These are phyloP conservation scores for Drymodes brunneopygia DNA, from an alignment of 2,113 vertebrate species.

Conservation along the genomic window DNA sequence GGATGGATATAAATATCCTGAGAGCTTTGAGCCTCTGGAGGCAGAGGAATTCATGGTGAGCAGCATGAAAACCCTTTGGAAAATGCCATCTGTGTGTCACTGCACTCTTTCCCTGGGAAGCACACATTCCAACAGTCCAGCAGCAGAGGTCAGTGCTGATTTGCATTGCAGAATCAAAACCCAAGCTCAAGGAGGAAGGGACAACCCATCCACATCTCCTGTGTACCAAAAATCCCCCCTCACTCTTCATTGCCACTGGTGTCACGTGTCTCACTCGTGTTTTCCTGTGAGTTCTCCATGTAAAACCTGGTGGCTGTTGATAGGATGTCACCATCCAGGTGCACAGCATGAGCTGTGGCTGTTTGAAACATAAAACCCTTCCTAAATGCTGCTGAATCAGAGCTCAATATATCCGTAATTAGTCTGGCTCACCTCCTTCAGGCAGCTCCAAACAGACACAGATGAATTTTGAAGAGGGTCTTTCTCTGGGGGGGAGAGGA, in stretches of 20 bases:
- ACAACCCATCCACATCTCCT: background rate
- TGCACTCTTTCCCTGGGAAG: background rate
- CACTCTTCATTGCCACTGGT: background rate
- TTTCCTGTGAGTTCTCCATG: background rate
- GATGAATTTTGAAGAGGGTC: background rate
- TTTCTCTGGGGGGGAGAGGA: background rate
- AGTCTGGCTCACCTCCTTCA: background rate
- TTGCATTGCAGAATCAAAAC: conserved; percentile 26
- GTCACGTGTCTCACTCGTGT: background rate
- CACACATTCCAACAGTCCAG: background rate
- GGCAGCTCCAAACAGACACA: background rate
- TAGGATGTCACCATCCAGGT: background rate
- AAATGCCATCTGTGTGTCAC: background rate
- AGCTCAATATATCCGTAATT: background rate
- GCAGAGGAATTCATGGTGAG: background rate
- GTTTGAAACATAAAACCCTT: background rate
- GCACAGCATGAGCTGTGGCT: background rate
- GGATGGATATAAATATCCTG: background rate
- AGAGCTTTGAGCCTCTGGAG: background rate
- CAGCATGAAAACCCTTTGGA: background rate
- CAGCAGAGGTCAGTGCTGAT: conserved; percentile 59
- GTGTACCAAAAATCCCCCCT: background rate
- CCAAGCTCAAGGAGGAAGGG: background rate
- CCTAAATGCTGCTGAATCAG: background rate
- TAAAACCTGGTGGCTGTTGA: background rate